Conservation (phyloP, 2,113 vertebrate genomes). For the Andinoacara biseriatus region DNA sequence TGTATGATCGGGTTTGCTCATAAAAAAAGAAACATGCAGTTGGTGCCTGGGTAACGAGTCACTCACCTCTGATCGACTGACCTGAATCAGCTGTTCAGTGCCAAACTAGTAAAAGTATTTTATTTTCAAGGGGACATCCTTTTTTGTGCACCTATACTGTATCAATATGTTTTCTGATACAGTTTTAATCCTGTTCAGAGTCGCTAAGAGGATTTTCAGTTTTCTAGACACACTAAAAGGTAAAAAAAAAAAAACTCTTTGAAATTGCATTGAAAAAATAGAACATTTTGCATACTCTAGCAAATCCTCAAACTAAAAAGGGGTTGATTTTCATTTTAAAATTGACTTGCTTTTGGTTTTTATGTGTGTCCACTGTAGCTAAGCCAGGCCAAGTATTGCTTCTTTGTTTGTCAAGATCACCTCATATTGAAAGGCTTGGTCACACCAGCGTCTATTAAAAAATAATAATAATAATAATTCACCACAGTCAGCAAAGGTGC, state of each 20-base stretch:
- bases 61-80: conserved; percentile 4
- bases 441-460: too few relatives aligned
- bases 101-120: background rate
- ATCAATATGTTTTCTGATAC: conserved; percentile 2
- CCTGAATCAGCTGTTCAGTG: background rate
- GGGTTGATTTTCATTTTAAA: background rate
- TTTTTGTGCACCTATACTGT: background rate
- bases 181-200: background rate
- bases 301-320: background rate
- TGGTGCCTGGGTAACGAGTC: background rate
- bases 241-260: background rate
- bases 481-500: too few relatives aligned
- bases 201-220: background rate
- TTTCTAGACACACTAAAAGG: background rate
- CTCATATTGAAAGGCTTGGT: too few relatives aligned
- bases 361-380: background rate
- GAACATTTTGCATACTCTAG: background rate
- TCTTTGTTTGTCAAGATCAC: background rate
- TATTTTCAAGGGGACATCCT: background rate
- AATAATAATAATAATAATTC: too few relatives aligned
- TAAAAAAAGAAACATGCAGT: background rate
- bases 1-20: background rate
- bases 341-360: background rate
- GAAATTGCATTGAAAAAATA: background rate
- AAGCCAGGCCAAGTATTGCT: background rate